Evolutionary conservation across 53 echinoderm and acorn worm species (phyloP), one percentile per base, ranked within the genome.

Genomic region (Temnopleurus reevesii): DNA sequence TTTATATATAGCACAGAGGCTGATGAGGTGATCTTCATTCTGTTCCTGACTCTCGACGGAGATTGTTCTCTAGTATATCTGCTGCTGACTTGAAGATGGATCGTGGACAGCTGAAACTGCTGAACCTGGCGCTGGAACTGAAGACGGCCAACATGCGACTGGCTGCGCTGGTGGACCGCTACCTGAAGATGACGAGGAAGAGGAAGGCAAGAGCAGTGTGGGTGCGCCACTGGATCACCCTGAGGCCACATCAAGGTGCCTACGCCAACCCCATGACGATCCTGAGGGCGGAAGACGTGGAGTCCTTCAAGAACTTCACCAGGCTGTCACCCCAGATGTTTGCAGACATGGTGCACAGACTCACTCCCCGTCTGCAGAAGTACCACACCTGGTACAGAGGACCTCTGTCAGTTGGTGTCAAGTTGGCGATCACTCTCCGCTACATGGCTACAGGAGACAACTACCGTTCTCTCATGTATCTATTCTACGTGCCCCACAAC

Each of bases 261-360:
- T 81, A 49, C 30, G 53, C 47, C 47, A 81, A 81, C 27, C 54
- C 51, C 25, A 49, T 81, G 81, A 49, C 47, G 81, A 25, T 49
- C 26, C 51, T 53, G 30, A 18, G 45, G 18, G 77, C 41, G 17
- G 77, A 25, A 45, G 77, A 81, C 51, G 54, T 44, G 8, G 41
- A 76, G 44, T 38, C 38, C 76, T 76, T 76, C 58, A 79, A 80
- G 55, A 77, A 89, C 81, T 89, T 89, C 55, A 55, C 41, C 36
- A 77, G 89, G n/a, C 28, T 89, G 77, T 77, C 77, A 46, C 79
- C 89, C 45, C 81, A 45, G 53, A 56, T 81, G 44, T 90, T 90
- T 81, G 55, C 34, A 15, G 60, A 90, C 45, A 28, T 81, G 19
- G 28, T 90, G 15, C 36, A 43, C 17, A 80, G 63, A 7, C 23